Evolutionary conservation across 2,797 vertebrate genomes (phyloP), one percentile per base, ranked within the genome.

Genomic region (Molossus molossus): DNA sequence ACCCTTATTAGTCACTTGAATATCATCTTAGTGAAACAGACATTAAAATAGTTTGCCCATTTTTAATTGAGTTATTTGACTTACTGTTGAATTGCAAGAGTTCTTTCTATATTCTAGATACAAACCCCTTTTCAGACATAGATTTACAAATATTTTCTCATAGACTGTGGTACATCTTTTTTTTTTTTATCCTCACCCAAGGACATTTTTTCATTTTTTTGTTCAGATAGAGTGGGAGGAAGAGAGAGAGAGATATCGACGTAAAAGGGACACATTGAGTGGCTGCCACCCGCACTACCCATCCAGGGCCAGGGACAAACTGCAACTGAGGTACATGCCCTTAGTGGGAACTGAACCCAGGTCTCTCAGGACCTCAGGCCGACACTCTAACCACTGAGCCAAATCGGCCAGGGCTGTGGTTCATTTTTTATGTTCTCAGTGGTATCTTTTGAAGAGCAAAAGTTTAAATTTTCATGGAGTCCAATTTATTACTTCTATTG

Each of bases 401-500:
- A 33, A 33, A 33, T 33, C 33, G 33, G 3, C 33, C 33, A 33
- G 33, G 33, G 33, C 33, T 33, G 33, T 33, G 33, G 33, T 33
- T 33, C 33, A 33, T 33, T 33, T 33, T 89, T 88, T 58, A 64
- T 84, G 65, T 96, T 91, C 81, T 62, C 72, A 86, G 53, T 85
- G 23, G 37, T 90, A 12, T 62, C 50, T 96, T 89, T 60, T 72
- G 7, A 86, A 95, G 48, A 75, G n/a, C 29, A 80, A 27, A 80
- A n/a, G 23, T 67, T 90, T 90, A 29, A n/a, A 95, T 80, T 87
- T 94, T 92, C 57, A 64, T 88, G 57, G 48, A 69, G 48, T 77
- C 29, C 57, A 91, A 64, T 81, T 55, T 40, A 93, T 90, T 82
- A 55, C 20, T 89, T 70, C 81, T 57, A 72, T 40, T 69, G 29